Evolutionary conservation across 2,797 vertebrate genomes (phyloP), one percentile per base, ranked within the genome.

Genomic region (Macroramphosus scolopax): DNA sequence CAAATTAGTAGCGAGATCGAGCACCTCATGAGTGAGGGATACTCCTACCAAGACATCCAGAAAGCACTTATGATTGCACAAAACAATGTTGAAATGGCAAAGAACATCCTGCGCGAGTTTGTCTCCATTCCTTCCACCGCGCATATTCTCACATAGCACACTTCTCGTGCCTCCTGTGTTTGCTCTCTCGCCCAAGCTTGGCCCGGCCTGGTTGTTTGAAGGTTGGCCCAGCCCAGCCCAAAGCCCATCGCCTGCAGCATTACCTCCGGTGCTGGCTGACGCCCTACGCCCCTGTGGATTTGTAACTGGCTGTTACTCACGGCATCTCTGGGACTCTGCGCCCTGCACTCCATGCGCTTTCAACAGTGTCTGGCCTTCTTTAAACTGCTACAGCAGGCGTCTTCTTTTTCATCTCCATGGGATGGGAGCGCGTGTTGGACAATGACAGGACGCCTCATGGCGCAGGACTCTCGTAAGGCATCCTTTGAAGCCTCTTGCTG

Each of bases 61-160:
- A 99, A 98, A 82, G 97, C 97, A 12, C 88, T 99, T 86, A 79
- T 96, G 90, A 99, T 99, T 61, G 97, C 97, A 79, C 95, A 96
- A 82, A 98, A 99, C 92, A 98, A 99, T 87, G 87, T 99, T 1
- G 97, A 99, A 81, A 99, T 98, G 97, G 97, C 97, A 81, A 97
- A 95, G 87, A 95, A 97, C 41, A 99, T 99, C 63, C 91, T 99
- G 4, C 93, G 94, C 7, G 97, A 99, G 78, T 99, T 99, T 18
- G 97, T 98, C 74, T 93, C 95, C 58, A 87, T 99, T 70, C 92
- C 94, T 14, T 92, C 95, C 73, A 89, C 92, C 0, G 91, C 95
- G 0, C 95, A 98, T 3, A 88, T 98, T 59, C 90, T 94, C 56
- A 98, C 95, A 92, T 99, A 98, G 92, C 93, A 71, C 69, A 83